Base-by-base conservation (phyloP, 2,113 vertebrate genomes). In the Sapayoa aenigma region DNA sequence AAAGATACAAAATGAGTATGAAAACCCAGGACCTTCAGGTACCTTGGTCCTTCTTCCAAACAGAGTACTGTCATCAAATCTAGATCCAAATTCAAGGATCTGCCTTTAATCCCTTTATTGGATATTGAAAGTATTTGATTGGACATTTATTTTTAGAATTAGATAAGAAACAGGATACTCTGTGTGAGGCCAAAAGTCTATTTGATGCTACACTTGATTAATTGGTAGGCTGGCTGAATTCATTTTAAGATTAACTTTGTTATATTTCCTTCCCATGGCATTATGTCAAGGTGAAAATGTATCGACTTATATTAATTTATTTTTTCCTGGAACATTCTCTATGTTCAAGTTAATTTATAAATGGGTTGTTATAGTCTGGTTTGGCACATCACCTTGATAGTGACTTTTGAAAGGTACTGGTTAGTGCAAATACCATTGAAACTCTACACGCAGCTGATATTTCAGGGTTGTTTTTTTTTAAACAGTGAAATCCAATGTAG, bases 221-320 rank as follows among this genome's bases (percentile, higher is more conserved):
- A 96, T 67, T 67, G 79, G 46, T 94, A 88, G 84, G 79, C 82
- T 93, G 87, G 67, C 31, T 86, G 87, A 92, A 93, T 94, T 94
- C 3, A 90, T 96, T 94, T 93, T 84, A 71, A 86, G 92, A 97
- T 92, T 91, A 94, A 93, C 72, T 94, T 94, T 77, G 81, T 58
- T 95, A 90, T 90, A 82, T 90, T 95, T 95, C 68, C 84, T 87
- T 94, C 72, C 69, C 31, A 72, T 74, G 59, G 42, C 44, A 65
- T 86, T 92, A 93, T 88, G 67, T 95, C 92, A 95, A 96, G 91
- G 90, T 97, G 93, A 97, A 90, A 95, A 95, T 63, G 59, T 53
- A 89, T 76, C 10, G n/a, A 79, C 30, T 96, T 63, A 14, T 30
- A 94, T 72, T 87, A 75, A 89, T 94, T 94, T 89, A 9, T 95